A percentile compares a stretch with the other conserved stretches of the same genome.
Evolutionary conservation across 1,140 invertebrate species (phyloP).

Genomic region (Diorhabda elongata): DNA sequence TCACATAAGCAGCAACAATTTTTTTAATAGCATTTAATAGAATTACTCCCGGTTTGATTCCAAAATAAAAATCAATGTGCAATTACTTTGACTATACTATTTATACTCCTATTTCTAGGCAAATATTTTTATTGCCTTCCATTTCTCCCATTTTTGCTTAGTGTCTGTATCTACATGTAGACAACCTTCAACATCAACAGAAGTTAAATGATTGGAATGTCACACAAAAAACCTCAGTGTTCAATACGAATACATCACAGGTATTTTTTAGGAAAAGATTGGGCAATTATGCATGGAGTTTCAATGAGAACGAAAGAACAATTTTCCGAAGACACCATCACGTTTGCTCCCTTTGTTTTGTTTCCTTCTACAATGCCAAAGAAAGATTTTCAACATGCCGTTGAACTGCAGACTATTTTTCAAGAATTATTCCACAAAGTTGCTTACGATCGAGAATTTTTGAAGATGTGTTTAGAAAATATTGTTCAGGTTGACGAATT

Average conservation of each 20-base stretch:
- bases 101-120: not conserved
- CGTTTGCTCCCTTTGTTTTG: constrained; percentile 79
- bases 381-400: constrained; percentile 71
- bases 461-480: constrained; percentile 68
- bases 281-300: constrained; percentile 78
- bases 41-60: too few species aligned
- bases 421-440: constrained; percentile 87
- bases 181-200: not conserved
- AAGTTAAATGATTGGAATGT: not conserved
- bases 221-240: not conserved
- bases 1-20: too few species aligned
- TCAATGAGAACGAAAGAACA: constrained; percentile 68
- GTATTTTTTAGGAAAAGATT: constrained; percentile 60
- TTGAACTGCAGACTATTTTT: constrained; percentile 58
- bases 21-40: too few species aligned
- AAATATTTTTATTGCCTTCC: not conserved
- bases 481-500: constrained; percentile 87
- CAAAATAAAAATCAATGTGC: too few species aligned
- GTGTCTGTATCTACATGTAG: not conserved
- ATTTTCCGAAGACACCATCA: constrained; percentile 65
- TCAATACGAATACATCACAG: not conserved
- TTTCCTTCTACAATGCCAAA: constrained; percentile 79
- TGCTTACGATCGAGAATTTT: constrained; percentile 79
- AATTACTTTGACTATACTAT: not conserved
- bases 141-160: not conserved